Conservation (phyloP, 2,113 vertebrate species). For the Triplophysa dalaica region DNA sequence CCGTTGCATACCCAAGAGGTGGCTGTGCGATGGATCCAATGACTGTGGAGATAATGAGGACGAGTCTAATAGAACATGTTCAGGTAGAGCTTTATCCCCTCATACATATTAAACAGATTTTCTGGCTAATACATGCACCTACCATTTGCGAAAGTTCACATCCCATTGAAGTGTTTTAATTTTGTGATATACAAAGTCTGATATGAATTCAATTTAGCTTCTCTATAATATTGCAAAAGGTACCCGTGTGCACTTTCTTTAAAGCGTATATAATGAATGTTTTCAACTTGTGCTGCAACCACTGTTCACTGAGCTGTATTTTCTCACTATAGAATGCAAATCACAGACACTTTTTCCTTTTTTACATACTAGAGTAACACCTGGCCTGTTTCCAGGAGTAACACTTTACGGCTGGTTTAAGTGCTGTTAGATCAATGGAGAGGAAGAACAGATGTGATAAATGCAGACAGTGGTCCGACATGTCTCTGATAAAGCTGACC, state of each 20-base stretch:
- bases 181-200: background rate
- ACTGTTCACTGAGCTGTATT: slow-evolving; percentile 32
- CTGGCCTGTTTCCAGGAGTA: slow-evolving; percentile 46
- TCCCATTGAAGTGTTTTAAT: background rate
- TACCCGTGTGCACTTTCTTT: background rate
- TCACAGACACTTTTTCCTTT: slow-evolving; percentile 55
- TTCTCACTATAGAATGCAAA: slow-evolving; percentile 37
- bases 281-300: background rate
- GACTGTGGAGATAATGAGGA: slow-evolving; percentile 93
- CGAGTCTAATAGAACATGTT: slow-evolving; percentile 89
- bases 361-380: slow-evolving; percentile 43
- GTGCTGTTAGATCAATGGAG: slow-evolving; percentile 64
- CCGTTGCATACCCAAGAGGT: slow-evolving; percentile 94
- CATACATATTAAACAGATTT: slow-evolving; percentile 12
- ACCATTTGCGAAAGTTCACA: too few relatives aligned
- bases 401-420: slow-evolving; percentile 55
- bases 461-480: slow-evolving; percentile 63
- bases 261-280: background rate
- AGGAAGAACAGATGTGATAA: slow-evolving; percentile 59
- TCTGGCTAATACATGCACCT: too few relatives aligned
- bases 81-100: slow-evolving; percentile 75
- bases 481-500: slow-evolving; percentile 47
- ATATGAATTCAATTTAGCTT: too few relatives aligned
- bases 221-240: background rate
- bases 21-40: slow-evolving; percentile 95